Conservation (phyloP, 30 jellyfish, hydroid and myxozoan species). For the Hydractinia echinata region DNA sequence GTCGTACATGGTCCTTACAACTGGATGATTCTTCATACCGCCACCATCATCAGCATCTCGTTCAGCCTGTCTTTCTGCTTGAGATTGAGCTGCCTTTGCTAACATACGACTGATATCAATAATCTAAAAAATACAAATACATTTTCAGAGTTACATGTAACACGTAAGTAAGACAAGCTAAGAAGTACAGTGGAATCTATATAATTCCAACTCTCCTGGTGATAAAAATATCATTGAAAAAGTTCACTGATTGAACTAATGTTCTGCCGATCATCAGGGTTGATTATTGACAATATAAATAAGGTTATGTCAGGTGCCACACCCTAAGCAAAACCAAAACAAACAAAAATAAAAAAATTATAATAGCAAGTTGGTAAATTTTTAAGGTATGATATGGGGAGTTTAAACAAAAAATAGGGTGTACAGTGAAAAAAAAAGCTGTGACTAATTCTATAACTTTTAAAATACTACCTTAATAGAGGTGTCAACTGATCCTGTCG, state of each 20-base stretch:
- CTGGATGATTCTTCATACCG: constrained; percentile 98
- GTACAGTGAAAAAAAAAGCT: neutral
- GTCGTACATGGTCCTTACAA: constrained; percentile 96
- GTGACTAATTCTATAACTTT: neutral
- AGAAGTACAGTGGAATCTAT: neutral
- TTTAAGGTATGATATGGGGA: no score
- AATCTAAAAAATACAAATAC: constrained; percentile 33
- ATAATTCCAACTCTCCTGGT: neutral
- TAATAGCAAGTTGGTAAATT: no score
- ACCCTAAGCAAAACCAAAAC: no score
- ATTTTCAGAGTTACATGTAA: neutral
- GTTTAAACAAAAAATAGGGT: neutral
- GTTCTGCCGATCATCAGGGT: no score
- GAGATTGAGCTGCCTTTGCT: constrained; percentile 96
- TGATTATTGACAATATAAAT: no score
- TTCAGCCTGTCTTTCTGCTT: constrained; percentile 95
- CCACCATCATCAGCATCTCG: constrained; percentile 86
- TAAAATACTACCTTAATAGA: constrained; percentile 75
- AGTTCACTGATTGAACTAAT: no score
- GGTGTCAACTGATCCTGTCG: constrained; percentile 98
- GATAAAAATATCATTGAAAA: no score
- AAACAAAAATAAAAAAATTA: no score
- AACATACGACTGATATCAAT: constrained; percentile 93
- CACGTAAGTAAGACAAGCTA: neutral
- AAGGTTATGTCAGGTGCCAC: no score